These are phyloP conservation scores for Pipistrellus nathusii DNA, from an alignment of 2,797 vertebrate genomes.

Conservation along the genomic window DNA sequence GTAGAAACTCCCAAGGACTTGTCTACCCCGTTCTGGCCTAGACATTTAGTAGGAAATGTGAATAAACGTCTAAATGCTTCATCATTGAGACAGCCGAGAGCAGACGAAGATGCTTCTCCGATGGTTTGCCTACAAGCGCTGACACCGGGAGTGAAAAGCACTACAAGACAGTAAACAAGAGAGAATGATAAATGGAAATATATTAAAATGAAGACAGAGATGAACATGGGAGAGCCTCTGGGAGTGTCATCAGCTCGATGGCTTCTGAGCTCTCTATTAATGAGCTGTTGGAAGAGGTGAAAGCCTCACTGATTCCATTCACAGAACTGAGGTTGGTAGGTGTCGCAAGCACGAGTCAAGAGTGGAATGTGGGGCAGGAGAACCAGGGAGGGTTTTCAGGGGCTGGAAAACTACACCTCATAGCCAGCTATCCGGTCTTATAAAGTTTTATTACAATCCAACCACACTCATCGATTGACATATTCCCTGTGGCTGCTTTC, in stretches of 20 bases:
- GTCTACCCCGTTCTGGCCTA: neutral
- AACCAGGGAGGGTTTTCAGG: neutral
- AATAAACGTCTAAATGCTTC: slow-evolving; percentile 22
- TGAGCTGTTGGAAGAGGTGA: slow-evolving; percentile 30
- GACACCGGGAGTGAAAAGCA: slow-evolving; percentile 74
- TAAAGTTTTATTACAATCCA: neutral
- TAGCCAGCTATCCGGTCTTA: neutral
- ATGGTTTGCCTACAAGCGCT: slow-evolving; percentile 65
- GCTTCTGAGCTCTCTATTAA: slow-evolving; percentile 76
- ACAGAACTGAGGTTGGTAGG: slow-evolving; percentile 27
- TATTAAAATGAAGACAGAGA: slow-evolving; percentile 67
- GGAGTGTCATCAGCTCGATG: slow-evolving; percentile 48
- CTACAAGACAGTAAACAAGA: slow-evolving; percentile 76
- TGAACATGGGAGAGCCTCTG: slow-evolving; percentile 39
- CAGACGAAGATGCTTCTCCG: slow-evolving; percentile 52
- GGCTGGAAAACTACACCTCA: neutral
- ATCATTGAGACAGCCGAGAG: slow-evolving; percentile 73
- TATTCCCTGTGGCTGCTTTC: neutral
- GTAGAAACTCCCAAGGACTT: slow-evolving; percentile 38
- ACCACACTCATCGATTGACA: neutral
- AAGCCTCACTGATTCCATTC: slow-evolving; percentile 35
- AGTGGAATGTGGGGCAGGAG: neutral
- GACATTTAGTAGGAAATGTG: slow-evolving; percentile 39
- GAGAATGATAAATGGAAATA: slow-evolving; percentile 69
- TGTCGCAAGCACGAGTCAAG: neutral